Base-by-base conservation (phyloP, 2,888 invertebrate genomes). In the Agrotis clavis region DNA sequence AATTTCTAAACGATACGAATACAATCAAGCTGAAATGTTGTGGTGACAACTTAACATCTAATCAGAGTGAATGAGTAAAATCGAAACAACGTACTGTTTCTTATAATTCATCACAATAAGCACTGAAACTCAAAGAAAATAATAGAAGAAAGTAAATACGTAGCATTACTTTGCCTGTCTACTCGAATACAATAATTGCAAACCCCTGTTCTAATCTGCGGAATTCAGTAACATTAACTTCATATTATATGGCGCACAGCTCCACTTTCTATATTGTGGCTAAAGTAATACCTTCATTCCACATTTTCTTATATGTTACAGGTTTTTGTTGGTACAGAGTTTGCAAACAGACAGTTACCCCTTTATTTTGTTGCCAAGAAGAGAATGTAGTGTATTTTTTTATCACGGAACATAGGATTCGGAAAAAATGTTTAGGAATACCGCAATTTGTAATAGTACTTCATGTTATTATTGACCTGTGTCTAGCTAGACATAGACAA, bases 201-300 rank as follows among this genome's bases (percentile, higher is more conserved):
- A 77, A 77, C 63, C 62, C 67, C 65, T 77, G 66, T 81, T 81
- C 71, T 72, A 68, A 77, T 66, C 82, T 54, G 50, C 67, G 79
- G 79, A 73, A 67, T 73, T 69, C 80, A 67, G 80, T 68, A 63
- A 74, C 77, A 84, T 77, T 82, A 74, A 81, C 83, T 72, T 63
- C 63, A 67, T 74, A 82, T 77, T 63, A 72, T 72, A 77, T 74
- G 66, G 64, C 66, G 64, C 74, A 53, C 51, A 73, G 30, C 56
- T 61, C 63, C 68, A 71, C 70, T 81, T 64, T 63, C 66, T 77
- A 57, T 76, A 67, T 67, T 76, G 76, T 84, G 59, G 69, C 59
- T 60, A 63, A 67, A 65, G 71, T 84, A 73, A 84, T 81, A 65
- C 68, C 77, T 76, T 82, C 72, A 83, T 72, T 76, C 61, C 77